Evolutionary conservation across 2,113 vertebrate species (phyloP).

Genomic region (Hippolais icterina): DNA sequence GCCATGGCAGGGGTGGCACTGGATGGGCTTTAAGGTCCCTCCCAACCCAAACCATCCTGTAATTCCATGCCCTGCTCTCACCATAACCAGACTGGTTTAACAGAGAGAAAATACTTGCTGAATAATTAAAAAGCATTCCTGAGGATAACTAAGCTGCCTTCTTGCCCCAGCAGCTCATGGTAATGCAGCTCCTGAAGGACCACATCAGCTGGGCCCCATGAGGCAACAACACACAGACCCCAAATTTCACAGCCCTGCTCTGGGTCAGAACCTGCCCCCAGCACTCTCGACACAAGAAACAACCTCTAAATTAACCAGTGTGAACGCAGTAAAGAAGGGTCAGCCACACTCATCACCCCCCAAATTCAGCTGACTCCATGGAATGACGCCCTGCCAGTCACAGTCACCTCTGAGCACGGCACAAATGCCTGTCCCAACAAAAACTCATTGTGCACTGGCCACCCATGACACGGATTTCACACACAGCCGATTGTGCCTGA

Average conservation of each 20-base stretch:
- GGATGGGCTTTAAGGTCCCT: neutral
- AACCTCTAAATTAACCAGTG: fast-evolving
- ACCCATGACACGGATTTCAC: fast-evolving
- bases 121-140: neutral
- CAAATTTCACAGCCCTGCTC: neutral
- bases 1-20: neutral
- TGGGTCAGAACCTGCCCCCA: fast-evolving
- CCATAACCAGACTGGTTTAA: neutral
- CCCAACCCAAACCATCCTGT: too few relatives aligned
- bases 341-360: fast-evolving
- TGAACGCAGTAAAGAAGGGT: fast-evolving
- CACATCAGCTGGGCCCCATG: fast-evolving
- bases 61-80: neutral
- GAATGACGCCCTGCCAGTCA: fast-evolving
- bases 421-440: neutral
- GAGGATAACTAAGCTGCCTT: neutral
- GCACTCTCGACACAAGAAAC: neutral
- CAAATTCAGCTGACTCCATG: neutral
- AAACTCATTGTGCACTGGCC: fast-evolving
- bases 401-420: fast-evolving
- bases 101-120: neutral
- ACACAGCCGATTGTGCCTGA: fast-evolving
- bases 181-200: neutral
- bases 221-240: neutral
- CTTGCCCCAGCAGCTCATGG: neutral